Evolutionary conservation across 2,797 vertebrate species (phyloP), one percentile per base, ranked within the genome.

Genomic region (Tangara arthus): DNA sequence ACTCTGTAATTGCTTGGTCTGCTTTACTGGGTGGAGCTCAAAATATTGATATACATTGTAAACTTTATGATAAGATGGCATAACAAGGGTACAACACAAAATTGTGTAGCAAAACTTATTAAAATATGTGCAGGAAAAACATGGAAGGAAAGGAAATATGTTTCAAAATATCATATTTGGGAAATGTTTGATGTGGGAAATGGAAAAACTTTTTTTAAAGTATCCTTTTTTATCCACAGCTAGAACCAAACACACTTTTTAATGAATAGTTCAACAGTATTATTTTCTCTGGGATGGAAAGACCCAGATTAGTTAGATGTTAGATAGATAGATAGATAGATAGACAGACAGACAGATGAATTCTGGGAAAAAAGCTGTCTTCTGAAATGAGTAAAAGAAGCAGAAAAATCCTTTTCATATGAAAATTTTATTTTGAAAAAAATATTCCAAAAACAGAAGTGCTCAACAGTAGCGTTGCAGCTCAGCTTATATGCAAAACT

Each of bases 321-420:
- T 10, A 9, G 9, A 44, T 35, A 24, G 55, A 34, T 34, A 11
- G 53, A 55, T 34, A 7, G 12, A 6, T 26, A 1, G 17, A 44
- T 23, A 3, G 24, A 34, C 20, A 2, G 26, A 47, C 11, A 0
- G 13, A 44, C 12, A 2, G 24, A 32, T 26, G 2, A 64, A 46
- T 81, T 81, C 7, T 59, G 19, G 22, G 4, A 69, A 91, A 89
- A 56, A 7, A 65, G 0, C 0, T 8, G 9, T 65, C n/a, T 64
- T 88, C 53, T 72, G 39, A 86, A 81, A 87, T 44, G 2, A 78
- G 15, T 19, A 20, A 26, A 20, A 42, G 34, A 68, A 57, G 23
- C 6, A n/a, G 4, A 49, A 3, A 69, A 59, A 41, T 9, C 3
- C 2, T 57, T 61, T 75, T 8, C n/a, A 4, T 46, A n/a, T 57